These are phyloP conservation scores for Cynopterus brachyotis DNA, from an alignment of 2,113 vertebrate genomes.

Conservation along the genomic window DNA sequence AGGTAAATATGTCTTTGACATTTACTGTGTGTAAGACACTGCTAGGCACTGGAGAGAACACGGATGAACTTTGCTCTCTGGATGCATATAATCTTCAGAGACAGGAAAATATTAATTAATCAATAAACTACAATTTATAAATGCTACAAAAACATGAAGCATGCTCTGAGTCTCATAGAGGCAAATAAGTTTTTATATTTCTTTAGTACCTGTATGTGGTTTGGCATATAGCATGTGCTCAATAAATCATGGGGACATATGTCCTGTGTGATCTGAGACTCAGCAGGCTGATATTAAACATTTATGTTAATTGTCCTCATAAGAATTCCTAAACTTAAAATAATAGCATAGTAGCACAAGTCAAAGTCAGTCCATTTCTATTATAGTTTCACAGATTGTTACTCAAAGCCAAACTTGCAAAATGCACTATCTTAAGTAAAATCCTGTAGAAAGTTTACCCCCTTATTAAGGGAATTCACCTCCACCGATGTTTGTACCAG, in stretches of 20 bases:
- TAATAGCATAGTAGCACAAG: background rate
- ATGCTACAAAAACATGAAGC: background rate
- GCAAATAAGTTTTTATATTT: background rate
- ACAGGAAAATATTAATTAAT: background rate
- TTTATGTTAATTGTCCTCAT: background rate
- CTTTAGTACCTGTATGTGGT: background rate
- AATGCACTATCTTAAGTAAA: conserved; percentile 19
- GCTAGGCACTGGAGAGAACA: background rate
- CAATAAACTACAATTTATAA: background rate
- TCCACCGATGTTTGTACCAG: conserved; percentile 69
- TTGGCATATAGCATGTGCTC: background rate
- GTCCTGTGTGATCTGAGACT: background rate
- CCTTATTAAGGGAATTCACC: conserved; percentile 60
- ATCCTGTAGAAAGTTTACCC: conserved; percentile 35
- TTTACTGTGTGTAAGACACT: background rate
- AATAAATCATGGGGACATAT: background rate
- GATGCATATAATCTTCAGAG: background rate
- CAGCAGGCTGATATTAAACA: background rate
- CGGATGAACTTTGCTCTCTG: background rate
- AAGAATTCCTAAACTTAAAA: background rate
- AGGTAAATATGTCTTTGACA: background rate
- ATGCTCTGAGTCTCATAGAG: background rate
- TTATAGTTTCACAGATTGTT: background rate
- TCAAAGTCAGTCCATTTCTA: background rate
- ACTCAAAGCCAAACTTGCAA: conserved; percentile 44